A percentile compares a stretch with the other conserved stretches of the same genome.
Conservation (phyloP, 2,113 vertebrate species). For the Numida meleagris region DNA sequence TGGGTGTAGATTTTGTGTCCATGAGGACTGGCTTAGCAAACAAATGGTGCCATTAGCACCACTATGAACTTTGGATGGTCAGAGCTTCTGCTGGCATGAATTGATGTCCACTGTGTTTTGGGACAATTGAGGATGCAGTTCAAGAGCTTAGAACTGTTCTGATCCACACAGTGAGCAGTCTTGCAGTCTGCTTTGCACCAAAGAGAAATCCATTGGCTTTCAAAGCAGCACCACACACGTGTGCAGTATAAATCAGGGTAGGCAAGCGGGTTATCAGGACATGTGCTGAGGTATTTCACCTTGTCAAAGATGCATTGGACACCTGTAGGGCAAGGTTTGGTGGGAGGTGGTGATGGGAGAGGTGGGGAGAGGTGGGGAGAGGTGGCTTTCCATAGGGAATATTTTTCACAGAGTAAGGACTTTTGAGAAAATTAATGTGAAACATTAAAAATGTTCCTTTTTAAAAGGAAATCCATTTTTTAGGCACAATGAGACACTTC, state of each 20-base stretch:
- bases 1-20: neutral
- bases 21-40: neutral
- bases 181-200: neutral
- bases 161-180: too few relatives aligned
- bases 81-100: neutral
- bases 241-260: neutral
- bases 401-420: slow-evolving; percentile 43
- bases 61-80: neutral
- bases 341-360: slow-evolving; percentile 22
- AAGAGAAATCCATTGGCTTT: neutral
- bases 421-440: slow-evolving; percentile 71
- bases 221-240: neutral
- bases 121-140: neutral
- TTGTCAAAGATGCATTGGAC: neutral
- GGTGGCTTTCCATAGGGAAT: neutral
- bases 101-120: neutral
- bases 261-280: neutral
- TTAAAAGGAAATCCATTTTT: slow-evolving; percentile 69
- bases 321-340: neutral
- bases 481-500: slow-evolving; percentile 65
- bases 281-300: slow-evolving; percentile 13
- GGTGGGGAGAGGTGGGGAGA: slow-evolving; percentile 12
- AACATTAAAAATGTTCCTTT: slow-evolving; percentile 70
- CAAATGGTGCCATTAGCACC: neutral
- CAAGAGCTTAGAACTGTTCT: neutral